These are phyloP conservation scores for Stichodactyla helianthus DNA, from an alignment of 64 coral and sea anemone species.

Conservation along the genomic window DNA sequence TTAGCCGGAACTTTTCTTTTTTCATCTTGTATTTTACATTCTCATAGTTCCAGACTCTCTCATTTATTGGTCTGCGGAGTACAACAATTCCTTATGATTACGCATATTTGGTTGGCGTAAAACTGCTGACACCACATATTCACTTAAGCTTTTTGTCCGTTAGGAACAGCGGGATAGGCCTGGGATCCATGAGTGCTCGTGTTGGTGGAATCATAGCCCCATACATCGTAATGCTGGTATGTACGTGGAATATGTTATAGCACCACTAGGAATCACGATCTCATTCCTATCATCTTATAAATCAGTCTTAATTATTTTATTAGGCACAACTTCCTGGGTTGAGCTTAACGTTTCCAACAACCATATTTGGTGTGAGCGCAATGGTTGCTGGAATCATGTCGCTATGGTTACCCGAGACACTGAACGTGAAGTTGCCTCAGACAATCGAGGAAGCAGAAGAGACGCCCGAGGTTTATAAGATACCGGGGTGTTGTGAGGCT, in stretches of 20 bases:
- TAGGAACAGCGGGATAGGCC: constrained; percentile 31
- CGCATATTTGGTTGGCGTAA: background rate
- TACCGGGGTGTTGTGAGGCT: background rate
- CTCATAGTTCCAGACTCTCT: background rate
- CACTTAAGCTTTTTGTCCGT: background rate
- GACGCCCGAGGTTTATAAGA: background rate
- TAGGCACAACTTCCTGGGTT: constrained; percentile 15
- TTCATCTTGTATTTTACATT: background rate
- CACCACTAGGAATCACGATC: too few relatives aligned
- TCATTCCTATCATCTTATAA: background rate
- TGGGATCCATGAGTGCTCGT: constrained; percentile 37
- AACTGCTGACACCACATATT: background rate
- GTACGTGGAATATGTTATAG: background rate
- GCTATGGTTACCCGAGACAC: constrained; percentile 28
- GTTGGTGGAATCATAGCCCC: constrained; percentile 31
- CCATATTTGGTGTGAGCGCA: constrained; percentile 24
- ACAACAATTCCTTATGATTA: background rate
- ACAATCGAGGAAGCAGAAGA: constrained; percentile 11
- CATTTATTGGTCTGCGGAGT: background rate
- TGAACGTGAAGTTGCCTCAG: constrained; percentile 9
- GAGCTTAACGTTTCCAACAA: constrained; percentile 10
- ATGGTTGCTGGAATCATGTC: constrained; percentile 24
- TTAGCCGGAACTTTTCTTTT: background rate
- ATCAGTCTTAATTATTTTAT: background rate
- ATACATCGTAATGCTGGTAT: constrained; percentile 40